phyloP scores from a whole-genome alignment of 1,140 invertebrate species.

The Caenorhabditis inopinata region DNA sequence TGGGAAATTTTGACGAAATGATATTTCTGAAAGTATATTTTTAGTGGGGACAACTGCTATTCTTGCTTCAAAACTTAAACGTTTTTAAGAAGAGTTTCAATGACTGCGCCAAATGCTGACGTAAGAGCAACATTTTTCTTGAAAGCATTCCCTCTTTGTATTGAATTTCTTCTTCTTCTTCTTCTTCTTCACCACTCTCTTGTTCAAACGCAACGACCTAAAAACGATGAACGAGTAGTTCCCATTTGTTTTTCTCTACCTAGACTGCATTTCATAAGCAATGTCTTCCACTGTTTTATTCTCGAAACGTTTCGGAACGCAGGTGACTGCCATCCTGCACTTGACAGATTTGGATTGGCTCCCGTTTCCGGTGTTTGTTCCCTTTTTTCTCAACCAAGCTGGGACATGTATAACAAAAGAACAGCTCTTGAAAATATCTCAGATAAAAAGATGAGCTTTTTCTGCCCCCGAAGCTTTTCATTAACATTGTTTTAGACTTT shows the following conservation, averaged over 20 bases:
- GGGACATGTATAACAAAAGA: background rate
- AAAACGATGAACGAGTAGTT: constrained; percentile 10
- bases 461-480: background rate
- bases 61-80: too few species aligned
- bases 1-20: too few species aligned
- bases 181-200: too few species aligned
- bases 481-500: background rate
- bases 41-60: too few species aligned
- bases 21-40: too few species aligned
- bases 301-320: background rate
- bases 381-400: constrained; percentile 15
- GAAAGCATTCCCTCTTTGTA: constrained; percentile 5
- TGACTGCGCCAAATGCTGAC: background rate
- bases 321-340: constrained; percentile 15
- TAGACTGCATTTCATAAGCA: background rate
- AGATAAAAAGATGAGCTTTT: too few species aligned
- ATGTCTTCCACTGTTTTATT: background rate
- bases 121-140: background rate
- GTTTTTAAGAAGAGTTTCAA: too few species aligned
- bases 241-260: background rate
- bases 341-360: constrained; percentile 22
- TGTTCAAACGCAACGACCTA: background rate
- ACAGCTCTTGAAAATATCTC: background rate
- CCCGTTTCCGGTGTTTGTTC: constrained; percentile 17
- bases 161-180: constrained; percentile 10